phyloP scores from a whole-genome alignment of 2,797 vertebrate genomes.

The Tiaroga cobitis region DNA sequence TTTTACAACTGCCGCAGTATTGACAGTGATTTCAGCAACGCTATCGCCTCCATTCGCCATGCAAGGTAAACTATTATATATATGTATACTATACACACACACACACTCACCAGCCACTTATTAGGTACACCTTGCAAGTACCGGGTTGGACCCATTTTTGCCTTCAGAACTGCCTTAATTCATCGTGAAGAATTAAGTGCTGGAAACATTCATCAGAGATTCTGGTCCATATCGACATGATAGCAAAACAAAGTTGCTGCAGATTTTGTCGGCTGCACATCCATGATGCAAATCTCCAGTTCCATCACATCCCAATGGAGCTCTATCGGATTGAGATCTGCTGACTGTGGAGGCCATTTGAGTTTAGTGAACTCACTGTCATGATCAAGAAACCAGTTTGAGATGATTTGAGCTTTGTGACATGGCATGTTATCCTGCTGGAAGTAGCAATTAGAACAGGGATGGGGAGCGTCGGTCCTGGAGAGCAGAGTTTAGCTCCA shows the following conservation, averaged over 20 bases:
- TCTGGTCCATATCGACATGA: not conserved
- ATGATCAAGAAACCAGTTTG: not conserved
- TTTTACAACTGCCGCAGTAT: constrained; percentile 99
- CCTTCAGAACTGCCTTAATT: not conserved
- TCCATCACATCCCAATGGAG: not conserved
- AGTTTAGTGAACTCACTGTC: not conserved
- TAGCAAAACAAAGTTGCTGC: not conserved
- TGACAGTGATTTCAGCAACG: constrained; percentile 95
- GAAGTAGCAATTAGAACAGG: too few relatives aligned
- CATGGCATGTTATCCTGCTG: constrained; percentile 26
- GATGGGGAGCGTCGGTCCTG: too few relatives aligned
- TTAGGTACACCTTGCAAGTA: not conserved
- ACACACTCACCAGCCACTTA: not conserved
- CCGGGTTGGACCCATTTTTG: too few relatives aligned
- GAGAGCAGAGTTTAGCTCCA: too few relatives aligned
- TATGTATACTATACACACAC: not conserved
- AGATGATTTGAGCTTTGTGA: not conserved
- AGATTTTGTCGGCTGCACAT: too few relatives aligned
- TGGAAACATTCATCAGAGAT: too few relatives aligned
- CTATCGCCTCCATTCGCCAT: constrained; percentile 96
- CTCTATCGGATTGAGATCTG: not conserved
- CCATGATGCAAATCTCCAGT: too few relatives aligned
- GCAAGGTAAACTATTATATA: constrained; percentile 81
- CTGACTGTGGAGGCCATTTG: not conserved
- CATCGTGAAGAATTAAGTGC: not conserved